These are phyloP conservation scores for Cynodonichthys magdalenae DNA, from an alignment of 2,797 vertebrate species.

Conservation along the genomic window DNA sequence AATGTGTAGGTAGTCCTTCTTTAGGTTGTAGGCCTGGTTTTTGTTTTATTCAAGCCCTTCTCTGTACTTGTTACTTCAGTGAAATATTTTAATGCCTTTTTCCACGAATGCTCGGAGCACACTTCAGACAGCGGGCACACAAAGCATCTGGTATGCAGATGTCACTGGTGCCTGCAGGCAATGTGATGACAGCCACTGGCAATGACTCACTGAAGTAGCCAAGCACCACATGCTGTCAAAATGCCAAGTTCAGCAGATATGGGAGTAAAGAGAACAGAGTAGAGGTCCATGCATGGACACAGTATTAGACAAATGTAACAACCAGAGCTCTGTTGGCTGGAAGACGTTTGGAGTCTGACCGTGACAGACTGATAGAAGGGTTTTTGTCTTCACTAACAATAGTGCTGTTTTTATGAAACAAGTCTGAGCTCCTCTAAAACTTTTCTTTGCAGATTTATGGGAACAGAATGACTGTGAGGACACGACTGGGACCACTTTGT, in stretches of 20 bases:
- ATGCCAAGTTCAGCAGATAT: slow-evolving; percentile 55
- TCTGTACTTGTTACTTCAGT: slow-evolving; percentile 17
- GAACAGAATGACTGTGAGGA: slow-evolving; percentile 29
- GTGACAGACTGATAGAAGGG: slow-evolving; percentile 1
- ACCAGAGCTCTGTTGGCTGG: not conserved
- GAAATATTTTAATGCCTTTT: slow-evolving; percentile 34
- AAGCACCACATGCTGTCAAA: slow-evolving; percentile 51
- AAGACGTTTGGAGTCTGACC: not conserved
- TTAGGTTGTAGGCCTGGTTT: not conserved
- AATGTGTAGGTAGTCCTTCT: not conserved
- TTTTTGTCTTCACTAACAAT: slow-evolving; percentile 13
- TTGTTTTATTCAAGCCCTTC: slow-evolving; percentile 15
- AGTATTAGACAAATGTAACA: slow-evolving; percentile 21
- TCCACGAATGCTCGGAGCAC: slow-evolving; percentile 42
- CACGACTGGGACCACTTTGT: slow-evolving; percentile 29
- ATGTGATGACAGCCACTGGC: slow-evolving; percentile 67
- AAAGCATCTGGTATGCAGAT: slow-evolving; percentile 76
- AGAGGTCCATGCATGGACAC: slow-evolving; percentile 16
- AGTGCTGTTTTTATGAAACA: not conserved
- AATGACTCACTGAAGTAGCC: slow-evolving; percentile 51
- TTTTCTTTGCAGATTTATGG: slow-evolving; percentile 15
- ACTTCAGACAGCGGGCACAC: slow-evolving; percentile 55
- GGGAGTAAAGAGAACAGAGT: slow-evolving; percentile 12
- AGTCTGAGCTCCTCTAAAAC: not conserved
- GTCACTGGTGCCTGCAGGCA: slow-evolving; percentile 56